Base-by-base conservation (phyloP, 2,113 vertebrate genomes). In the Malurus melanocephalus region DNA sequence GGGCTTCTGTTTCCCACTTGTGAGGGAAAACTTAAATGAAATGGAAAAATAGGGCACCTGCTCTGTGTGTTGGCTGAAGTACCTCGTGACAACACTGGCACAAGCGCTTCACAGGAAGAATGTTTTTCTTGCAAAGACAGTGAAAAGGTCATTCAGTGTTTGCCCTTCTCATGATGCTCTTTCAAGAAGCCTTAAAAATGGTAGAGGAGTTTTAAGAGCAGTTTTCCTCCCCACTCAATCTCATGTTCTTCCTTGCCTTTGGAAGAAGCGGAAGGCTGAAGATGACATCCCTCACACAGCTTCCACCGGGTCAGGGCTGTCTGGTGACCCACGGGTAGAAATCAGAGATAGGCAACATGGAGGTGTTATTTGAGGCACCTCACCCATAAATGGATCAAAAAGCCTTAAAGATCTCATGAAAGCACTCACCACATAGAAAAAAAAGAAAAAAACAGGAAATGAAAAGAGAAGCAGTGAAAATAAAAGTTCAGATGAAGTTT, bases 401-500 rank as follows among this genome's bases (percentile, higher is more conserved):
- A 61, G 45, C 69, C 93, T 67, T 93, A 92, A 80, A 89, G 43
- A 13, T 57, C 60, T 92, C 60, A 79, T 93, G 88, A 94, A 90
- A 89, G 66, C 30, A 4, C 53, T 88, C 64, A 71, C 62, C 71
- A 43, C 43, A 79, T 67, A 90, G 46, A 92, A 93, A 75, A 40
- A 66, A 87, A 83, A 67, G 74, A 55, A 69, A 89, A 89, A 85
- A 94, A 92, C 87, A 93, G 95, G 94, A 96, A 96, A 95, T 95
- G 45, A 94, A 94, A 96, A 85, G 76, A 74, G 60, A 94, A 94
- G 76, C 56, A 94, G 82, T 83, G 83, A 95, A 78, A 96, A 88
- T 94, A 92, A 93, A 96, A 95, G 78, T 92, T 96, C 95, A 96
- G 91, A 94, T 64, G 81, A 94, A 96, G 79, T 95, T 96, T 95